A percentile compares a stretch with the other conserved stretches of the same genome.
Conservation (phyloP, 2,888 invertebrate species). For the Nezara viridula region DNA sequence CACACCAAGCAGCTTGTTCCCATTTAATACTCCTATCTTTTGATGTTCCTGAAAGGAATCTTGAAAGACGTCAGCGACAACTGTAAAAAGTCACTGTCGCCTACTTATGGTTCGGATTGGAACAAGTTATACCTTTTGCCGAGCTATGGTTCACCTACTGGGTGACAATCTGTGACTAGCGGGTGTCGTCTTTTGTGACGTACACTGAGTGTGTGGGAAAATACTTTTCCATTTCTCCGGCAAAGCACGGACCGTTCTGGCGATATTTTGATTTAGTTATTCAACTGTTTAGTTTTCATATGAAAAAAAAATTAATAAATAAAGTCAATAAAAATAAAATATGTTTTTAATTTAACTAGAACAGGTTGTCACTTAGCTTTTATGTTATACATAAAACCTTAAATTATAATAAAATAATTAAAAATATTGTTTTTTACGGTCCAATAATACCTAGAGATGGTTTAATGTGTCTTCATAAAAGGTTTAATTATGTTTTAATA, state of each 20-base stretch:
- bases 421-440: too few species aligned
- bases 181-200: neutral
- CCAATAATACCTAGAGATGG: too few species aligned
- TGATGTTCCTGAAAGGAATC: neutral
- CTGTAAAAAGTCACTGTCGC: conserved; percentile 37
- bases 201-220: neutral
- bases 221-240: neutral
- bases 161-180: neutral
- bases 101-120: neutral
- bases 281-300: neutral
- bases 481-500: neutral
- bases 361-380: too few species aligned
- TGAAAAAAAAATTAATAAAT: neutral
- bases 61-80: neutral
- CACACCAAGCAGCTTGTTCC: neutral
- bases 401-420: too few species aligned
- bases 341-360: too few species aligned
- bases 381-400: too few species aligned
- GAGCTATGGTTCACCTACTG: conserved; percentile 37
- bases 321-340: too few species aligned
- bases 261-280: neutral
- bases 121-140: neutral
- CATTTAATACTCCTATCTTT: neutral
- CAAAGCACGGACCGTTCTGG: neutral
- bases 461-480: neutral